Evolutionary conservation across 2,888 invertebrate species (phyloP).

Genomic region (Mactromeris polynyma): DNA sequence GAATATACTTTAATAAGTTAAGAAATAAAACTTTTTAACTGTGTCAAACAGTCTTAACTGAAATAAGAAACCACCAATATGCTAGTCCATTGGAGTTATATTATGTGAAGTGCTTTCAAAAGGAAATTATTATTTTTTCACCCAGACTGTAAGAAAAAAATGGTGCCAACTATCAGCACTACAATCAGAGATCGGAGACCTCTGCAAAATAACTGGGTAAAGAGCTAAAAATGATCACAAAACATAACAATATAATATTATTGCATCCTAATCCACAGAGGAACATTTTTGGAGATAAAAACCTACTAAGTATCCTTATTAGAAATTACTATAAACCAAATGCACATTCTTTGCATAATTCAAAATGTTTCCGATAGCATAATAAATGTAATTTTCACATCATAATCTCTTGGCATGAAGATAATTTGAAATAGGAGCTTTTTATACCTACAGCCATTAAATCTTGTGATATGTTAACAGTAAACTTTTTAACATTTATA

Average conservation of each 20-base stretch:
- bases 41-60: no score
- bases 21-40: no score
- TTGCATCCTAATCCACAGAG: background rate
- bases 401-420: background rate
- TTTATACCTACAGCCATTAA: conserved; percentile 14
- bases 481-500: background rate
- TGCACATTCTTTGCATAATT: background rate
- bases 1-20: no score
- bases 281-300: background rate
- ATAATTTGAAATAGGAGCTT: conserved; percentile 17
- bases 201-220: no score
- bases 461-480: background rate
- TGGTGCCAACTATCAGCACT: no score
- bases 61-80: no score
- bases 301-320: background rate
- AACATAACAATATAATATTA: background rate
- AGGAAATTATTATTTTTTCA: no score
- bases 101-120: no score
- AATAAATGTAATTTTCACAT: conserved; percentile 15
- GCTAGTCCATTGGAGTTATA: no score
- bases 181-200: no score
- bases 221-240: no score
- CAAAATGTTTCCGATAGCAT: background rate
- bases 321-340: background rate
- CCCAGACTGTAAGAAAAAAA: no score